Evolutionary conservation across 2,888 invertebrate genomes (phyloP).

Genomic region (Strigamia crassipes): DNA sequence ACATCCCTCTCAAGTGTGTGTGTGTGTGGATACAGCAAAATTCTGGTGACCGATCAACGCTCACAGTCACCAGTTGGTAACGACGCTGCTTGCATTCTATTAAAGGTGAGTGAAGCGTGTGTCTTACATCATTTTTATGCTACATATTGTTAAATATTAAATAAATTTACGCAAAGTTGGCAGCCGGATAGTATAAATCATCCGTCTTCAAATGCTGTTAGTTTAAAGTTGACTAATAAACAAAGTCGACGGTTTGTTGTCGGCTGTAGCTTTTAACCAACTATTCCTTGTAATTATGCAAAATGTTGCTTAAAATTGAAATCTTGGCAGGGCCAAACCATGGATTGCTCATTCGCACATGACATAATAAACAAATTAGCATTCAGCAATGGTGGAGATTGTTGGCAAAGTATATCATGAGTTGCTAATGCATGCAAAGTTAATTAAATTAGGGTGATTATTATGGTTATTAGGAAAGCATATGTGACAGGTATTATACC

Average conservation of each 20-base stretch:
- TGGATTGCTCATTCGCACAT: neutral
- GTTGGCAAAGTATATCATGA: neutral
- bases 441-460: neutral
- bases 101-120: neutral
- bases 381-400: neutral
- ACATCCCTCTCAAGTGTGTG: neutral
- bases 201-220: neutral
- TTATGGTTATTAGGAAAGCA: neutral
- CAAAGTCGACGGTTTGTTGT: neutral
- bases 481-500: neutral
- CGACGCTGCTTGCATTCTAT: neutral
- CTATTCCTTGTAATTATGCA: neutral
- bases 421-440: neutral
- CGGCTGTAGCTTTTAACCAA: neutral
- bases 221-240: no score
- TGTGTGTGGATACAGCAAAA: neutral
- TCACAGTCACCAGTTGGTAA: neutral
- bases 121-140: neutral
- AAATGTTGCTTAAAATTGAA: neutral
- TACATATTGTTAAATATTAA: neutral
- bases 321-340: neutral
- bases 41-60: neutral
- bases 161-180: neutral
- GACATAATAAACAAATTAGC: neutral
- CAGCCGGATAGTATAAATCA: neutral